Evolutionary conservation across 2,797 vertebrate genomes (phyloP).

Genomic region (Buceros bicornis): DNA sequence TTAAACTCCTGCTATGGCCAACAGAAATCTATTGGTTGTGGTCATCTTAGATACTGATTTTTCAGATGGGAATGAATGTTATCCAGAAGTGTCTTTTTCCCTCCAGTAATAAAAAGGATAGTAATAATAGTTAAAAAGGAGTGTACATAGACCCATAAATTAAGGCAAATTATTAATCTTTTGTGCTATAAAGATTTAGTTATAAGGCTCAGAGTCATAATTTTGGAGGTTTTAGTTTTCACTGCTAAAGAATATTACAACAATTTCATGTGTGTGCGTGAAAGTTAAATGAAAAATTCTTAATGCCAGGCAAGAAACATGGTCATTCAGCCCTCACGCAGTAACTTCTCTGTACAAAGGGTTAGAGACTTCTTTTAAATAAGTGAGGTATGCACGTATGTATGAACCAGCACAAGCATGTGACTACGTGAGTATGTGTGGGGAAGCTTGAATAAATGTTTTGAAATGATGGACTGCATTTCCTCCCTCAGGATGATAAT

Average conservation of each 20-base stretch:
- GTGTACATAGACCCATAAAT: background rate
- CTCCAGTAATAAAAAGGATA: background rate
- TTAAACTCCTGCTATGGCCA: background rate
- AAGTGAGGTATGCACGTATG: background rate
- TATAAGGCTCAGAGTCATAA: background rate
- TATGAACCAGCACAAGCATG: background rate
- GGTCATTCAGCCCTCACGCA: background rate
- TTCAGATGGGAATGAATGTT: background rate
- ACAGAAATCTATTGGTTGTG: background rate
- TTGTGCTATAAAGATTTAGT: background rate
- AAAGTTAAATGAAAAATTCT: background rate
- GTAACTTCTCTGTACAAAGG: background rate
- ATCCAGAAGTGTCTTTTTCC: background rate
- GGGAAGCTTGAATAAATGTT: background rate
- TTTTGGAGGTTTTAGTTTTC: background rate
- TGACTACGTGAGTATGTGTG: background rate
- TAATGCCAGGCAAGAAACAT: background rate
- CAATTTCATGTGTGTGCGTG: rapidly evolving
- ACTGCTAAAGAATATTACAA: background rate
- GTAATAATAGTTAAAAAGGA: background rate
- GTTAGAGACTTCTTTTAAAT: background rate
- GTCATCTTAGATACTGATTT: background rate
- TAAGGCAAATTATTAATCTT: background rate
- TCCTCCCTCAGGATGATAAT: background rate
- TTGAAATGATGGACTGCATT: background rate